Evolutionary conservation across 2,113 vertebrate genomes (phyloP).

Genomic region (Triplophysa rosa): DNA sequence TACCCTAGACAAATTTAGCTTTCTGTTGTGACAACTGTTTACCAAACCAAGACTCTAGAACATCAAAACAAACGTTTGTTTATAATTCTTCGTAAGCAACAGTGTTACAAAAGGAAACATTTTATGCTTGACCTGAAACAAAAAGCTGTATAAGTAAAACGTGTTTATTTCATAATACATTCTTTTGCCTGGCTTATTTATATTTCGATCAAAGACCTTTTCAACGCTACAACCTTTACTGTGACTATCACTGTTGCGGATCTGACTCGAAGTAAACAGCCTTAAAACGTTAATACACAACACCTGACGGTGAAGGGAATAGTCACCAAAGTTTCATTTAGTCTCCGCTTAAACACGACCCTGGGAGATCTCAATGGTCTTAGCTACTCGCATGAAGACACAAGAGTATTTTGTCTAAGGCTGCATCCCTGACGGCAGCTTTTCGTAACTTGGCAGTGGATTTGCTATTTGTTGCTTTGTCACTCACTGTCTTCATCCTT

Average conservation of each 20-base stretch:
- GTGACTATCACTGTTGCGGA: background rate
- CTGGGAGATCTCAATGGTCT: conserved; percentile 9
- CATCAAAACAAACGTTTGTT: too few species aligned
- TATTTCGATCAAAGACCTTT: background rate
- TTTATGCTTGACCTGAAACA: background rate
- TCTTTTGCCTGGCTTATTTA: background rate
- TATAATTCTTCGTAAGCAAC: too few species aligned
- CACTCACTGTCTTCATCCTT: background rate
- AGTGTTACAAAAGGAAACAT: too few species aligned
- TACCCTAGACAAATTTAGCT: too few species aligned
- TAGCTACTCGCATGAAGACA: conserved; percentile 28
- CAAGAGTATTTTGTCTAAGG: conserved; percentile 49
- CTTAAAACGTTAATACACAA: background rate
- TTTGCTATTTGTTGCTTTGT: conserved; percentile 37
- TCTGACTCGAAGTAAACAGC: background rate
- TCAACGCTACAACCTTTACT: background rate
- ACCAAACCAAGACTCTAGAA: too few species aligned
- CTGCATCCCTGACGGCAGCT: conserved; percentile 45
- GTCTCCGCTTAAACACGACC: background rate
- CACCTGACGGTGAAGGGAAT: background rate
- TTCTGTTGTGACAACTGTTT: too few species aligned
- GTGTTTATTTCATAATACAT: background rate
- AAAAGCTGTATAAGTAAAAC: background rate
- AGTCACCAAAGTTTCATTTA: background rate
- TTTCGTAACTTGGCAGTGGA: conserved; percentile 29